Conservation (phyloP, 2,113 vertebrate genomes). For the Gambusia holbrooki region DNA sequence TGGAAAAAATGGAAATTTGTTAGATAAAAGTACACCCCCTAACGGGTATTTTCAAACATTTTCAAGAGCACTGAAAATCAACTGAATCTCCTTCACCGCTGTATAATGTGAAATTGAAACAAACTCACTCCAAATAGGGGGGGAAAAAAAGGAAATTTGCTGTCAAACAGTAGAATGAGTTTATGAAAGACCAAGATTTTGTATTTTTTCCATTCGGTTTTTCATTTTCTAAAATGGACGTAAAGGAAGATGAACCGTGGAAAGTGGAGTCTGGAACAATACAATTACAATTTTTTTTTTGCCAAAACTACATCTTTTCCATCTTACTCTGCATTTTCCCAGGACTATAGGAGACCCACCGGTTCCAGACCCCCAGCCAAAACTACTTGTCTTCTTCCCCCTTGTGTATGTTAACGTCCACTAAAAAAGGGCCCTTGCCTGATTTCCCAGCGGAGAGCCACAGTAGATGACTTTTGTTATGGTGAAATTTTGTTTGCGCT, state of each 20-base stretch:
- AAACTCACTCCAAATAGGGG: no score
- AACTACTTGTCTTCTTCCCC: slow-evolving; percentile 45
- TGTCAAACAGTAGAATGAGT: no score
- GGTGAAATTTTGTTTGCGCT: slow-evolving; percentile 58
- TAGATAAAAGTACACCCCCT: neutral
- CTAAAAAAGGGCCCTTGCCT: slow-evolving; percentile 31
- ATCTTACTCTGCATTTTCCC: slow-evolving; percentile 31
- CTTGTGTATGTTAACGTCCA: slow-evolving; percentile 33
- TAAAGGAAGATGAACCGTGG: neutral
- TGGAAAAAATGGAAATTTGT: neutral
- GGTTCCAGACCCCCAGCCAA: neutral
- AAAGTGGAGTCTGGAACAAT: neutral
- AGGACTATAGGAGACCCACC: neutral
- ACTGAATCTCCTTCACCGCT: no score
- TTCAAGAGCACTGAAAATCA: no score
- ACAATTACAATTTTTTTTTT: no score
- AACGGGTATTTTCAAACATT: neutral
- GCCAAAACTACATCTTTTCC: slow-evolving; percentile 5
- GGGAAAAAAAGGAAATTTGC: no score
- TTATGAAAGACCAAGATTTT: no score
- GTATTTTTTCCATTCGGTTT: neutral
- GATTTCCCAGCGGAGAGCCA: slow-evolving; percentile 65
- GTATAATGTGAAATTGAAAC: no score
- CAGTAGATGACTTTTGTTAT: slow-evolving; percentile 61
- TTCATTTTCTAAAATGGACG: no score